These are phyloP conservation scores for Aphidius colemani DNA, from an alignment of 2,888 invertebrate species.

Conservation along the genomic window DNA sequence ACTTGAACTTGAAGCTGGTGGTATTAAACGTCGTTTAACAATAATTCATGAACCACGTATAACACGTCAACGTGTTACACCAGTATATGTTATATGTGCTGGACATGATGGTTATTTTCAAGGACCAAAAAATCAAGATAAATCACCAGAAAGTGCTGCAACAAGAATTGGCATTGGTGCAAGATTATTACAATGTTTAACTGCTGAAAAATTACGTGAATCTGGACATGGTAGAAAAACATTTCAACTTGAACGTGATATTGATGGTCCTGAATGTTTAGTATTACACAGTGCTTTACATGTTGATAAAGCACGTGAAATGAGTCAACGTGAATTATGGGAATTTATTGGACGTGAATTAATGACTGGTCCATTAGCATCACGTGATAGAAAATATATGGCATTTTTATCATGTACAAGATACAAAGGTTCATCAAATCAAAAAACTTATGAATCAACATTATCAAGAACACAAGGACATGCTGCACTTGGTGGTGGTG, in stretches of 20 bases:
- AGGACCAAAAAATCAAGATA: conserved; percentile 67
- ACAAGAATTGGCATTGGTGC: conserved; percentile 76
- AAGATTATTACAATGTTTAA: conserved; percentile 82
- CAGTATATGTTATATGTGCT: conserved; percentile 82
- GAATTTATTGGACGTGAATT: conserved; percentile 82
- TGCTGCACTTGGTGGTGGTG: conserved; percentile 91
- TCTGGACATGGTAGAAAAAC: conserved; percentile 79
- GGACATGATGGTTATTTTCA: conserved; percentile 77
- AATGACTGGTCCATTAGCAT: conserved; percentile 64
- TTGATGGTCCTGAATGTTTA: conserved; percentile 69
- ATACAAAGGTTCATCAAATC: conserved; percentile 67
- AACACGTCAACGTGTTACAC: conserved; percentile 71
- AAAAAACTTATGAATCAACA: conserved; percentile 72
- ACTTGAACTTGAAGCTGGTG: conserved; percentile 66
- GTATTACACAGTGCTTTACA: conserved; percentile 76
- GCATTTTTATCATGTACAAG: conserved; percentile 88
- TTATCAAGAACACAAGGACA: conserved; percentile 75
- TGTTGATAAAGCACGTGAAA: conserved; percentile 71
- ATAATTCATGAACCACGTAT: conserved; percentile 66
- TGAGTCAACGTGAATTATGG: conserved; percentile 84
- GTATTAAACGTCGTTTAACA: conserved; percentile 61
- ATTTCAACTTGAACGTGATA: conserved; percentile 75
- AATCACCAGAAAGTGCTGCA: conserved; percentile 74
- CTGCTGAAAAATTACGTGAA: conserved; percentile 85
- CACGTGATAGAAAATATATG: conserved; percentile 77